Evolutionary conservation across 2,888 invertebrate species (phyloP), one percentile per base, ranked within the genome.

Genomic region (Diadegma fenestrale): DNA sequence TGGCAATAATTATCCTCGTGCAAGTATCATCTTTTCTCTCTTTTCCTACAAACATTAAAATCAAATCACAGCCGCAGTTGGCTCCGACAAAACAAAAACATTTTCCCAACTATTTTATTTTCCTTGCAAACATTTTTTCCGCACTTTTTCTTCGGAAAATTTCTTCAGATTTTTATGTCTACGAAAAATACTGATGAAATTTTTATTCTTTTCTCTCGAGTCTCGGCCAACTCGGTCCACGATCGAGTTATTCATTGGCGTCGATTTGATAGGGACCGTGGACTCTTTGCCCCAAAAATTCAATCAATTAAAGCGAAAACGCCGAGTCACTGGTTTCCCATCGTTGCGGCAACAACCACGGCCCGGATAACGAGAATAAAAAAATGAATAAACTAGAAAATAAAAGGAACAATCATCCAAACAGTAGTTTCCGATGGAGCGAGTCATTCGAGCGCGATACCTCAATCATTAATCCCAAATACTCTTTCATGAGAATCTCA

Each of bases 281-380:
- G n/a, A 73, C 80, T 80, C 82, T 77, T 79, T 73, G 86, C 89
- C 71, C 88, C 89, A 87, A 88, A 91, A 92, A 91, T 91, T 92
- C 92, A 92, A 92, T 92, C 92, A 92, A 92, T 92, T 92, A 91
- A 92, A 91, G 88, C 90, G 91, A 90, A 90, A 91, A 91, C 87
- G 90, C 91, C 87, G 80, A 88, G 91, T 92, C 90, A 89, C 90
- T 88, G 86, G 86, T 88, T 82, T 87, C 85, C 86, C 86, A 84
- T 86, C 75, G 82, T 87, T 85, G 12, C 30, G 66, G 48, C 19
- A 48, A 73, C 22, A 48, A 77, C 54, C 33, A 8, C 48, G 51
- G 14, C 17, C 17, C 58, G 45, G 22, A 33, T 26, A 33, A 48
- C 43, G 43, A 69, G 30, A 45, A 58, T 26, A 43, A 58, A 58